Evolutionary conservation across 2,888 invertebrate genomes (phyloP), one percentile per base, ranked within the genome.

Genomic region (Oscheius onirici): DNA sequence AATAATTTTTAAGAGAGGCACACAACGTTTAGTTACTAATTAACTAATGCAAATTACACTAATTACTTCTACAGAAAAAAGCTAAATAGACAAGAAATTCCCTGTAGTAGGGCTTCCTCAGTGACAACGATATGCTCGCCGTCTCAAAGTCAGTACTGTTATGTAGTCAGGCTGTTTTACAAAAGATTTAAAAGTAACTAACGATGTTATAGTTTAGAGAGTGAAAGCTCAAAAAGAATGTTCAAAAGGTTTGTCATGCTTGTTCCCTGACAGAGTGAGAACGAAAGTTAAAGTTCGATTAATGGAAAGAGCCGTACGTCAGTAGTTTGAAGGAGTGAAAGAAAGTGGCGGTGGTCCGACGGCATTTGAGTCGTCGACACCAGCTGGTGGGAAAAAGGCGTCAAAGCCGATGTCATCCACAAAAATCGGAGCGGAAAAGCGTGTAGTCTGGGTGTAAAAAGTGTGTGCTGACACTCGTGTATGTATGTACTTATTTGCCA

Each of bases 381-480:
- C 60, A 41, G 44, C 60, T 60, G 60, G 44, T n/a, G 60, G 26
- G 43, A 58, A 63, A 60, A 60, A 60, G 41, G 60, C 44, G 60
- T 22, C 41, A 60, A 43, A 55, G 43, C n/a, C 58, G 20, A 58
- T 58, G 58, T 58, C 58, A 49, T 63, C 26, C 63, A 49, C 26
- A 28, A 63, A 63, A 63, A 49, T 63, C 63, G 15, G 60, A 46
- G 63, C 46, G 49, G 58, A 63, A 63, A 63, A 22, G 63, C 34
- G 26, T 63, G 63, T 63, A 44, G 46, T 58, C 52, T 41, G 58
- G 58, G 63, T 63, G 63, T 63, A 63, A 63, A 63, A 63, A 49
- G 63, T 63, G 63, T 63, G 63, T 63, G 63, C 63, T 52, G 52
- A 20, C 52, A 34, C 66, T 66, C 40, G 34, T 34, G 34, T 34